A percentile compares a stretch with the other conserved stretches of the same genome.
Evolutionary conservation across 2,888 invertebrate species (phyloP).

Genomic region (Elegia similella): DNA sequence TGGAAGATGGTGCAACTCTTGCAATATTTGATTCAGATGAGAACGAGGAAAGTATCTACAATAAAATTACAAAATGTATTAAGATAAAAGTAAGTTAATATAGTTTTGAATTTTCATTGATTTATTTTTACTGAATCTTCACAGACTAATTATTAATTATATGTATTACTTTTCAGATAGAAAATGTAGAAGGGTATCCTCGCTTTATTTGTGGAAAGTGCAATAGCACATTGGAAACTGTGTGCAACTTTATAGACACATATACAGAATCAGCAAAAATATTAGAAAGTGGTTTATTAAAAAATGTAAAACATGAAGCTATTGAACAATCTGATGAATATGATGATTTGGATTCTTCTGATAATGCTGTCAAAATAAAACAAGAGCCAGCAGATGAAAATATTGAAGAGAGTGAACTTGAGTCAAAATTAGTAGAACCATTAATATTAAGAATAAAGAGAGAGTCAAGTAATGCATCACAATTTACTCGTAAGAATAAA

Average conservation of each 20-base stretch:
- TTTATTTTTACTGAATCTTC: too few relatives aligned
- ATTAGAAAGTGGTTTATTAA: conserved; percentile 44
- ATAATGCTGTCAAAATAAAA: conserved; percentile 34
- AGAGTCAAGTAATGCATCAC: conserved; percentile 27
- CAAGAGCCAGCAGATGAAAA: conserved; percentile 31
- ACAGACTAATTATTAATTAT: neutral
- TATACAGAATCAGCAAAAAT: conserved; percentile 53
- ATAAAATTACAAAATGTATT: conserved; percentile 54
- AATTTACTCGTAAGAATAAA: conserved; percentile 24
- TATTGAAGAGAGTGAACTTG: conserved; percentile 30
- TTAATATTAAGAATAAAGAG: conserved; percentile 27
- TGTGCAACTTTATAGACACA: conserved; percentile 55
- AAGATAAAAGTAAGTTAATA: conserved; percentile 50
- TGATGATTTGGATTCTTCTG: conserved; percentile 28
- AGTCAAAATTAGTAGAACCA: conserved; percentile 35
- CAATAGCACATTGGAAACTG: conserved; percentile 46
- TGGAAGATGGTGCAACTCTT: conserved; percentile 51
- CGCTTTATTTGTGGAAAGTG: conserved; percentile 58
- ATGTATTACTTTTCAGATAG: conserved; percentile 42
- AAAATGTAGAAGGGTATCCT: conserved; percentile 64
- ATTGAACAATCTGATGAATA: conserved; percentile 22
- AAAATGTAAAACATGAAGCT: conserved; percentile 48
- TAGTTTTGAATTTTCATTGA: too few relatives aligned
- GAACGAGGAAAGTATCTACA: conserved; percentile 34
- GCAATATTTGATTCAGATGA: conserved; percentile 55